phyloP scores from a whole-genome alignment of 2,888 invertebrate species.

The Drosophila nr. medialis region DNA sequence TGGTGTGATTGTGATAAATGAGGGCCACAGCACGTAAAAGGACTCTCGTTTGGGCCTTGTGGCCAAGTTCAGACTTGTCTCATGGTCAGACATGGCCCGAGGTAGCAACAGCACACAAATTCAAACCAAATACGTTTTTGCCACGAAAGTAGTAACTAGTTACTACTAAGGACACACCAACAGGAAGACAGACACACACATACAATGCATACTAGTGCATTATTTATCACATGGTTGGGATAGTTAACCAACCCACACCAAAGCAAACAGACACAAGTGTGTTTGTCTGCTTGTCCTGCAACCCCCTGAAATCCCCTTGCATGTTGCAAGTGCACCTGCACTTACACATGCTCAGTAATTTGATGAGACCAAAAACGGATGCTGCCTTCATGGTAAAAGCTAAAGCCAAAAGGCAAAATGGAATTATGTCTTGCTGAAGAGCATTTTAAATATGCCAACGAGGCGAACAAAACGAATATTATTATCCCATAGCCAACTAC shows the following conservation, averaged over 20 bases:
- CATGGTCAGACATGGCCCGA: conserved; percentile 34
- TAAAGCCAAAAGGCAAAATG: conserved; percentile 68
- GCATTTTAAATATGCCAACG: conserved; percentile 75
- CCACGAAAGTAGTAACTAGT: conserved; percentile 63
- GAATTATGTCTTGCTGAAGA: conserved; percentile 74
- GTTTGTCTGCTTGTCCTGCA: conserved; percentile 1
- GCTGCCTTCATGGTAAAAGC: conserved; percentile 27
- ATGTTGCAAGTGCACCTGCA: conserved; percentile 52
- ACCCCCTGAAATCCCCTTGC: not conserved
- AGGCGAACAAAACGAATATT: conserved; percentile 51
- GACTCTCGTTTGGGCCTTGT: conserved; percentile 16
- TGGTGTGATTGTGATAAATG: conserved; percentile 69
- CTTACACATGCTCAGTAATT: conserved; percentile 70
- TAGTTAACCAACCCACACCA: conserved; percentile 10
- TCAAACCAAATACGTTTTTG: conserved; percentile 57
- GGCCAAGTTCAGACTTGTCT: conserved; percentile 9
- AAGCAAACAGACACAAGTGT: conserved; percentile 12
- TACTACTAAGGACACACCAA: conserved; percentile 24
- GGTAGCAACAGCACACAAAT: conserved; percentile 20
- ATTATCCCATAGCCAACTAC: conserved; percentile 28
- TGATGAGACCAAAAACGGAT: conserved; percentile 66
- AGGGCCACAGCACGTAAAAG: conserved; percentile 41
- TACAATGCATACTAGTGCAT: conserved; percentile 9
- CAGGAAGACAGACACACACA: conserved; percentile 13
- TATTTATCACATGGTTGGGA: conserved; percentile 6